These are phyloP conservation scores for Acropternis orthonyx DNA, from an alignment of 2,797 vertebrate species.

Conservation along the genomic window DNA sequence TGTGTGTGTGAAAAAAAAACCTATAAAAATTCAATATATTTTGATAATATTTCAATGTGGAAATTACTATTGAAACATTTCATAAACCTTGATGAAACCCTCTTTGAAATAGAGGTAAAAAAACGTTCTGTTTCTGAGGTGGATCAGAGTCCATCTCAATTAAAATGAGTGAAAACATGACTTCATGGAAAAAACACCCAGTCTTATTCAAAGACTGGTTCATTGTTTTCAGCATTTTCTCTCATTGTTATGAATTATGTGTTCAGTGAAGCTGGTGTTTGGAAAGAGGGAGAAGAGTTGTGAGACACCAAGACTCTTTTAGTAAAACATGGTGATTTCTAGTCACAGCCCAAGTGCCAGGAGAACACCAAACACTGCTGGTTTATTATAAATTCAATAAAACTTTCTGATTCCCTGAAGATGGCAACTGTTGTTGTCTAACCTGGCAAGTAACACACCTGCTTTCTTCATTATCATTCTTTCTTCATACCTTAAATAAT, in stretches of 20 bases:
- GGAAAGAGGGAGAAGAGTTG: not conserved
- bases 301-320: not conserved
- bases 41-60: not conserved
- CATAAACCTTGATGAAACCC: not conserved
- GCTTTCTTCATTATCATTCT: not conserved
- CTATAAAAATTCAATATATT: not conserved
- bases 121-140: not conserved
- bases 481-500: not conserved
- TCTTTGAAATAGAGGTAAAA: not conserved
- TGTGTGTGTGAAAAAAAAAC: fast-evolving
- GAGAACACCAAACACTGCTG: not conserved
- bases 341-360: not conserved
- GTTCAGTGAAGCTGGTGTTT: not conserved
- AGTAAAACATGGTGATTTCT: not conserved
- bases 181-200: not conserved
- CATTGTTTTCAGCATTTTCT: not conserved
- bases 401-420: not conserved
- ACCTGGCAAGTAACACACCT: not conserved
- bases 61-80: not conserved
- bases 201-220: not conserved
- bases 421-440: not conserved
- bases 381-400: not conserved
- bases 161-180: not conserved
- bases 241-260: not conserved
- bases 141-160: not conserved